Conservation (phyloP, 2,888 invertebrate species). For the Pasiphila rectangulata region DNA sequence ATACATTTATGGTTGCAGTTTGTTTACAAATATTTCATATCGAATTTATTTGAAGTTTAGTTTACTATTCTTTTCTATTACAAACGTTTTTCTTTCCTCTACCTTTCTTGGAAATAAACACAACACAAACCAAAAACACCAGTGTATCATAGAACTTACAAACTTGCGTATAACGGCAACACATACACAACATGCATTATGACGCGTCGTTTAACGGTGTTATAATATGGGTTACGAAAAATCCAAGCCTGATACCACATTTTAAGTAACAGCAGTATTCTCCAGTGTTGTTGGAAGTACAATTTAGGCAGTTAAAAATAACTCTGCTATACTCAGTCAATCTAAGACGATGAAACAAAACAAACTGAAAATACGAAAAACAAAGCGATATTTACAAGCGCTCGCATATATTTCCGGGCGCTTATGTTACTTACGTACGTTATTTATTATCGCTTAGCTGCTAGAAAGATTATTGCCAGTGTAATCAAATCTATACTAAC, state of each 20-base stretch:
- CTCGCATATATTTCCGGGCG: not conserved
- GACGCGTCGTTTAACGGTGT: not conserved
- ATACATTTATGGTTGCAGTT: no score
- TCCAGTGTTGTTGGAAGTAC: not conserved
- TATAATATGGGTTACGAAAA: constrained; percentile 24
- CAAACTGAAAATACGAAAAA: not conserved
- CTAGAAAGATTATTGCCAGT: constrained; percentile 18
- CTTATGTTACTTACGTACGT: not conserved
- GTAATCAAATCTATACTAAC: constrained; percentile 67
- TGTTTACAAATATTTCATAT: no score
- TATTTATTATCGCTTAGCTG: not conserved
- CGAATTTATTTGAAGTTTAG: no score
- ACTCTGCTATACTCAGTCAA: no score
- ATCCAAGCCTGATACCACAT: constrained; percentile 57
- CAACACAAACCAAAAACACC: not conserved
- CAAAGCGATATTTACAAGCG: not conserved
- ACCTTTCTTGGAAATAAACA: not conserved
- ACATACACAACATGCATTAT: constrained; percentile 18
- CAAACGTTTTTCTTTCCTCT: no score
- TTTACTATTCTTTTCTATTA: no score
- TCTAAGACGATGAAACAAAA: no score
- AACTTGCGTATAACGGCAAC: constrained; percentile 1
- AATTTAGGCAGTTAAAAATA: no score
- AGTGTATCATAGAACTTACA: not conserved
- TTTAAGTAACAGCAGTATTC: constrained; percentile 16